phyloP scores from a whole-genome alignment of 2,797 vertebrate species.

The Spinibarbus caldwelli region DNA sequence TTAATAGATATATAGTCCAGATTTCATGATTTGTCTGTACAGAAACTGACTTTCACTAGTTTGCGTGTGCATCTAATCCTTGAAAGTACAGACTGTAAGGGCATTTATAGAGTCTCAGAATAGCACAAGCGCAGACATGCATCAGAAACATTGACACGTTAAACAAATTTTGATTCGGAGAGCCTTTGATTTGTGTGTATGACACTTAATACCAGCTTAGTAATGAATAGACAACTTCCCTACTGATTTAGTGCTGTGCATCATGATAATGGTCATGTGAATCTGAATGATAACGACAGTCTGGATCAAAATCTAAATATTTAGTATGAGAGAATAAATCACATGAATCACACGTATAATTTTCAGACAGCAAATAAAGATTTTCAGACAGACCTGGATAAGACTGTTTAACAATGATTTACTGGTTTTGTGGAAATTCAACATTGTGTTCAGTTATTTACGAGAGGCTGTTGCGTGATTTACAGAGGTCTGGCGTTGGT shows the following conservation, averaged over 20 bases:
- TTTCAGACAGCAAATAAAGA: constrained; percentile 5
- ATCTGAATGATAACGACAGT: too few species aligned
- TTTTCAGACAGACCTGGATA: constrained; percentile 7
- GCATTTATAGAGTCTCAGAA: neutral
- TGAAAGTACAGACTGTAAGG: constrained; percentile 9
- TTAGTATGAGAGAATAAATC: too few species aligned
- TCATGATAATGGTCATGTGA: neutral
- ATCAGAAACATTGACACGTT: neutral
- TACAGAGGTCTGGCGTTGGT: neutral
- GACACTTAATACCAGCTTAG: neutral
- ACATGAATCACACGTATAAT: too few species aligned
- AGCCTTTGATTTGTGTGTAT: neutral
- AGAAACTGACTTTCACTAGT: neutral
- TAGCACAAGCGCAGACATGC: neutral
- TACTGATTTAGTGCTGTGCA: neutral
- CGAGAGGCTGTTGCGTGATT: constrained; percentile 11
- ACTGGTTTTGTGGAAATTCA: constrained; percentile 7
- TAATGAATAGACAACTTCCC: neutral
- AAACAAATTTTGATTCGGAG: neutral
- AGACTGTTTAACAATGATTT: neutral
- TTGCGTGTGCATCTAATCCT: neutral
- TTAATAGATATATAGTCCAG: neutral
- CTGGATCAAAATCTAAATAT: too few species aligned
- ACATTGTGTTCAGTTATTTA: constrained; percentile 23
- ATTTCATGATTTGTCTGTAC: neutral